Percentiles rank a stretch among this genome's conserved stretches.
Conservation (phyloP, 2,113 vertebrate species). For the Aptenodytes forsteri region DNA sequence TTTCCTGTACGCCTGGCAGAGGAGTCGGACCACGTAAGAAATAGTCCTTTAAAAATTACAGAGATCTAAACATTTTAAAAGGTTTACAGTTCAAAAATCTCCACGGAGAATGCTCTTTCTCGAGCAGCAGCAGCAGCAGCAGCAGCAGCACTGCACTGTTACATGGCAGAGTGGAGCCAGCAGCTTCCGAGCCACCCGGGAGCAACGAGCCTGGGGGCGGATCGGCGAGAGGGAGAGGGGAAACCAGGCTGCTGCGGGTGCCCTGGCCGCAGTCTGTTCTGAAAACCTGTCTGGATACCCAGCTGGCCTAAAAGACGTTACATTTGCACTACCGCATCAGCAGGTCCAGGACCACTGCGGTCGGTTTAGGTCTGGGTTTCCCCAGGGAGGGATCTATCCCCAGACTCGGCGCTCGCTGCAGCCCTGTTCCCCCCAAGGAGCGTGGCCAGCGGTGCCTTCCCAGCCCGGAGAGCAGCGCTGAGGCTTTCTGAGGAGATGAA, state of each 20-base stretch:
- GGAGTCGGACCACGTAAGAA: accelerated
- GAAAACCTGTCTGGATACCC: background rate
- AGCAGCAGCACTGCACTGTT: background rate
- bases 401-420: accelerated
- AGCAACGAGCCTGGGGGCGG: accelerated
- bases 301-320: accelerated
- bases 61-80: background rate
- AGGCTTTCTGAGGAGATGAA: accelerated
- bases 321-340: background rate
- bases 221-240: accelerated
- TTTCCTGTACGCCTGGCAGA: accelerated
- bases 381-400: background rate
- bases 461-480: accelerated
- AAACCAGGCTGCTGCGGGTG: background rate
- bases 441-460: accelerated
- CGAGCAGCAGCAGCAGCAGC: background rate
- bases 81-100: background rate
- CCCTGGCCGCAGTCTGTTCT: background rate
- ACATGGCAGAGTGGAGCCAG: accelerated
- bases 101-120: accelerated
- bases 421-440: background rate
- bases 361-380: background rate
- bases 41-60: background rate
- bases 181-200: background rate
- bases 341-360: background rate